phyloP scores from a whole-genome alignment of 2,888 invertebrate species.

The Rhogogaster chlorosoma region DNA sequence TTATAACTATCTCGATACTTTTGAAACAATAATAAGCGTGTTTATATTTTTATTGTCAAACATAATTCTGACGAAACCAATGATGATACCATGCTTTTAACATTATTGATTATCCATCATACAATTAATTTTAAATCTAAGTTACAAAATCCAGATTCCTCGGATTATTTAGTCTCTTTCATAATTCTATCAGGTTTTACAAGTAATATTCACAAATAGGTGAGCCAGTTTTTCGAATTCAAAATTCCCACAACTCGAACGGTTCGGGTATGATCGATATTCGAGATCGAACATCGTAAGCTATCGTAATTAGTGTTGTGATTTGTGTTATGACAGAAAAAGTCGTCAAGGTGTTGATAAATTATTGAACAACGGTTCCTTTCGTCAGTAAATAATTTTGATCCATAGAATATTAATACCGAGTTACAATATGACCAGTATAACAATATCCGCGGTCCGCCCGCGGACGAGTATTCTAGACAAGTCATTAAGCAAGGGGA shows the following conservation, averaged over 20 bases:
- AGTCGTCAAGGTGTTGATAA: neutral
- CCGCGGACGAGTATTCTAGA: conserved; percentile 91
- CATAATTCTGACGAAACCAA: neutral
- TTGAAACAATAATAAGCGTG: neutral
- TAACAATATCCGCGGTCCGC: conserved; percentile 77
- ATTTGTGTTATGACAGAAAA: conserved; percentile 12
- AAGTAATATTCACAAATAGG: neutral
- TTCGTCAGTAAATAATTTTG: neutral
- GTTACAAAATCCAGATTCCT: neutral
- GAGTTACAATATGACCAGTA: conserved; percentile 63
- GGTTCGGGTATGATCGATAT: neutral
- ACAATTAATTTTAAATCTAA: neutral
- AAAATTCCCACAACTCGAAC: neutral
- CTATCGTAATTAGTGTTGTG: neutral
- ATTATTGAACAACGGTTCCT: neutral
- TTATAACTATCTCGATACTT: neutral
- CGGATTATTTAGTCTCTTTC: neutral
- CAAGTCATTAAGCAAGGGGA: conserved; percentile 94
- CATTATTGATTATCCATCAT: neutral
- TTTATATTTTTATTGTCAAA: neutral
- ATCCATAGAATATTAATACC: neutral
- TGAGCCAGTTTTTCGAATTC: neutral
- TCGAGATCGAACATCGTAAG: neutral
- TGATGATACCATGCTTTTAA: neutral
- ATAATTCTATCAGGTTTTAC: neutral